These are phyloP conservation scores for Ctenicera cuprea DNA, from an alignment of 2,888 invertebrate species.

Conservation along the genomic window DNA sequence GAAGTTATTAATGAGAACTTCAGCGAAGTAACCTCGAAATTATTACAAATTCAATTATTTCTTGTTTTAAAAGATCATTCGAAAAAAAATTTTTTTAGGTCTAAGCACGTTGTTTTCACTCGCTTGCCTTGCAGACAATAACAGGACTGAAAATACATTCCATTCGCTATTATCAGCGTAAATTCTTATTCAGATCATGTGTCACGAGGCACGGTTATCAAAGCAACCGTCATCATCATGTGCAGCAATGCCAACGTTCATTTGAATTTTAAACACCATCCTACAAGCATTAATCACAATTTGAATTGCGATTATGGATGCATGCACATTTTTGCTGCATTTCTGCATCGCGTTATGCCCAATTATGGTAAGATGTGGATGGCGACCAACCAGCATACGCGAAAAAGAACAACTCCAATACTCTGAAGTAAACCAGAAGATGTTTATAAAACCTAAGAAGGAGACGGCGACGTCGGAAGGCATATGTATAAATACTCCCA, in stretches of 20 bases:
- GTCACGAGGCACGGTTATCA: slow-evolving; percentile 32
- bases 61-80: no score
- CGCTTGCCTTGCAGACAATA: not conserved
- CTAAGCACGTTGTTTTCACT: not conserved
- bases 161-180: slow-evolving; percentile 9
- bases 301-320: slow-evolving; percentile 29
- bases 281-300: slow-evolving; percentile 35
- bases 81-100: not conserved
- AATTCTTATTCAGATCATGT: slow-evolving; percentile 30
- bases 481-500: slow-evolving; percentile 19
- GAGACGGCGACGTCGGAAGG: slow-evolving; percentile 6
- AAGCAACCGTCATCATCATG: slow-evolving; percentile 40
- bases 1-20: no score
- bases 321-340: slow-evolving; percentile 34
- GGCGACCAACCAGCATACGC: not conserved
- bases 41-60: no score
- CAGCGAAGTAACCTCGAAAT: no score
- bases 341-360: slow-evolving; percentile 19
- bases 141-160: not conserved
- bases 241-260: slow-evolving; percentile 13
- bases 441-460: slow-evolving; percentile 15
- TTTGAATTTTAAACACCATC: slow-evolving; percentile 22
- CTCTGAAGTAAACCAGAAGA: slow-evolving; percentile 17
- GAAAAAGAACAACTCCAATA: slow-evolving; percentile 1
- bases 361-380: slow-evolving; percentile 26